Conservation (phyloP, 2,113 vertebrate species). For the Pelobates fuscus region DNA sequence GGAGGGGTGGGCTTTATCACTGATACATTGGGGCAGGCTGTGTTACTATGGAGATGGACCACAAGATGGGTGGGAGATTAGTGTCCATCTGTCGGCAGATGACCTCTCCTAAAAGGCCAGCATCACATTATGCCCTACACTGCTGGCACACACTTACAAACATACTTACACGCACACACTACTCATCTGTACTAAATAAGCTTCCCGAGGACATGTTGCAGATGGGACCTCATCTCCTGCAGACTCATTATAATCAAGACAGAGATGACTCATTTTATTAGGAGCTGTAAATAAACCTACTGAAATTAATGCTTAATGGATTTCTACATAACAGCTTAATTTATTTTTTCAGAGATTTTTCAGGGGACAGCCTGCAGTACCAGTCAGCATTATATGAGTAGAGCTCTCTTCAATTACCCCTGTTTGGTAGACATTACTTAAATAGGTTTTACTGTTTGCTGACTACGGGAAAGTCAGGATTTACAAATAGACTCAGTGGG, state of each 20-base stretch:
- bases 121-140: slow-evolving; percentile 22
- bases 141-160: slow-evolving; percentile 21
- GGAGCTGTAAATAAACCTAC: slow-evolving; percentile 41
- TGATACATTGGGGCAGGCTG: slow-evolving; percentile 17
- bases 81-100: slow-evolving; percentile 13
- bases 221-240: slow-evolving; percentile 45
- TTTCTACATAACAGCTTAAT: slow-evolving; percentile 20
- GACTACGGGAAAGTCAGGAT: too few relatives aligned
- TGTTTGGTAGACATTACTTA: too few relatives aligned
- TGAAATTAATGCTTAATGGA: slow-evolving; percentile 41
- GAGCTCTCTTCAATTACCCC: too few relatives aligned
- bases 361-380: neutral
- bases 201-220: slow-evolving; percentile 41
- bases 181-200: slow-evolving; percentile 38
- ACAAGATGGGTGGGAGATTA: slow-evolving; percentile 33
- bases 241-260: slow-evolving; percentile 38
- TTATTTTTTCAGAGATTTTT: neutral
- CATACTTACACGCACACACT: slow-evolving; percentile 43
- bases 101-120: slow-evolving; percentile 18
- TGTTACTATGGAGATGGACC: slow-evolving; percentile 36
- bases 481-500: too few relatives aligned
- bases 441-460: too few relatives aligned
- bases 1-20: slow-evolving; percentile 29
- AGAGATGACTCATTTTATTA: slow-evolving; percentile 48
- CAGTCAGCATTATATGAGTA: too few relatives aligned